Conservation (phyloP, 1,140 invertebrate genomes). For the Dinothrombium tinctorium region DNA sequence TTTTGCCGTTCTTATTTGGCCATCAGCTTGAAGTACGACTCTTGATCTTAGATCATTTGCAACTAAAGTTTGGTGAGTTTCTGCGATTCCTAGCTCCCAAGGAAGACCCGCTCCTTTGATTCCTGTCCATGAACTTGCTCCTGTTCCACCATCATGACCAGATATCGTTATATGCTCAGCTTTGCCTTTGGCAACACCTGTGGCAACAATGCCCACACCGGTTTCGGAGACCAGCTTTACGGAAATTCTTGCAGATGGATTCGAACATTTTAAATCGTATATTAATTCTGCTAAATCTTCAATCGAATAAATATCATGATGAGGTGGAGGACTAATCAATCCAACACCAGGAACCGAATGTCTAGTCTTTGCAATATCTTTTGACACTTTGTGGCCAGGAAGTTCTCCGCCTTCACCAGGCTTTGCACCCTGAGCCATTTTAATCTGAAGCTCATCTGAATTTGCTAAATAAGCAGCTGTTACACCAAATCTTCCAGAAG, state of each 20-base stretch:
- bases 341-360: constrained; percentile 94
- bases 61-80: constrained; percentile 39
- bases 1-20: constrained; percentile 51
- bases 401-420: constrained; percentile 85
- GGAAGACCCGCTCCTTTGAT: constrained; percentile 28
- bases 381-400: constrained; percentile 67
- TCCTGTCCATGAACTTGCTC: constrained; percentile 28
- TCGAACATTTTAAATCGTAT: constrained; percentile 93
- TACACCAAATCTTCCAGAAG: constrained; percentile 91
- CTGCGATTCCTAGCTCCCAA: constrained; percentile 28
- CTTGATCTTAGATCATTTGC: constrained; percentile 59
- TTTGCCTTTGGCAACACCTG: constrained; percentile 75
- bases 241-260: constrained; percentile 79
- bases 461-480: constrained; percentile 88
- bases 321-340: constrained; percentile 89
- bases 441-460: constrained; percentile 87
- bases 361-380: constrained; percentile 79
- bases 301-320: constrained; percentile 92
- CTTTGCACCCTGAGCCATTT: constrained; percentile 96
- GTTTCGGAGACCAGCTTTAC: constrained; percentile 97
- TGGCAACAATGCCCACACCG: constrained; percentile 89
- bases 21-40: constrained; percentile 23
- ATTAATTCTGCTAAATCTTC: constrained; percentile 96
- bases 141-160: constrained; percentile 28
- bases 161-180: constrained; percentile 28